Base-by-base conservation (phyloP, 2,888 invertebrate species). In the Ptilodon capucinus region DNA sequence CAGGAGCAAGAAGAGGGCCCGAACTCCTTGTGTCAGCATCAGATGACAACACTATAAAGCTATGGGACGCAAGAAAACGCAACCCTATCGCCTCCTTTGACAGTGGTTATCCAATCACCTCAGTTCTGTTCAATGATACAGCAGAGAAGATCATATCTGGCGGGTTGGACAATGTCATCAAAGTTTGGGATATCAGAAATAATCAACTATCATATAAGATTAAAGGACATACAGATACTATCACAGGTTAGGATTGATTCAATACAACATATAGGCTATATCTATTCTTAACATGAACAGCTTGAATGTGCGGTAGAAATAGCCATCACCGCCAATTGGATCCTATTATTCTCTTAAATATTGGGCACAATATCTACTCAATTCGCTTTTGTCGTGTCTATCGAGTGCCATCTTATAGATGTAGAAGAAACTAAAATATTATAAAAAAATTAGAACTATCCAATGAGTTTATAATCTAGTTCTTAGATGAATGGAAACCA, bases 101-200 rank as follows among this genome's bases (percentile, higher is more conserved):
- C 68, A 93, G 94, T 28, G 91, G 92, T 0, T 97, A 93, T 74
- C 96, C 96, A 57, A 93, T 98, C 9, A 97, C 97, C 0, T 93
- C 97, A 0, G 97, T 98, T 0, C 93, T 97, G 9, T 99, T 99
- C 81, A 98, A 96, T 72, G 99, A 99, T 71, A 98, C 98, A 0
- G 95, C 97, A 0, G 99, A 99, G 71, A 97, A 97, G 82, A 94
- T 99, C 2, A 95, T 99, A 55, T 96, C 96, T 4, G 98, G 97
- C 0, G 99, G 99, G 4, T 96, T 99, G 46, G 99, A 99, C 79
- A 99, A 99, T 83, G 97, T 98, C 54, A 94, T 99, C 7, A 99
- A 98, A 92, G 95, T 99, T 0, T 99, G 99, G 99, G 99, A 99
- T 81, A 92, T 98, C 36, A 92, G 99, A 44, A 98, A 97, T 77